Evolutionary conservation across 2,888 invertebrate genomes (phyloP), one percentile per base, ranked within the genome.

Genomic region (Acanthacorydalis orientalis): DNA sequence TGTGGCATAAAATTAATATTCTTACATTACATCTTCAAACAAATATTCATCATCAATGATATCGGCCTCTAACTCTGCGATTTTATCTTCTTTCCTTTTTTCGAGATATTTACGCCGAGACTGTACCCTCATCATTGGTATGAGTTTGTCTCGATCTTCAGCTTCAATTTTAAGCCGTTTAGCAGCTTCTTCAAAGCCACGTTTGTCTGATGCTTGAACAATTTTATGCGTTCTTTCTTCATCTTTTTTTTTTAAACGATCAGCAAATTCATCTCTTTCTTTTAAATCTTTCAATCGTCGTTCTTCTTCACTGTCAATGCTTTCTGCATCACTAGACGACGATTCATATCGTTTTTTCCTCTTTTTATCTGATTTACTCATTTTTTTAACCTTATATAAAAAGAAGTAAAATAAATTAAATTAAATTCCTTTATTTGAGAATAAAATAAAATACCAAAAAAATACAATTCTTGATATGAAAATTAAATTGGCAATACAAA

Each of bases 31-130:
- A 52, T 89, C 88, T 47, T 86, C 83, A 65, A 96, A 98, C 1
- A 96, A 73, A 61, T 88, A 91, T 65, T 96, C 93, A 69, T 98
- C 98, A 65, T 99, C 98, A 43, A 80, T 70, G 49, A 99, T 88
- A 60, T 95, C 93, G 7, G 84, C 88, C 67, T 96, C 96, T 45
- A 99, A 68, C 63, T 98, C 96, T 9, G 85, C 79, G 34, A 97
- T 78, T 69, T 98, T 98, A 60, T 98, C 97, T 49, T 86, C 90
- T 65, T 95, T 93, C 42, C 98, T 75, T 64, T 97, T 98, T 60
- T 88, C 87, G 55, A 99, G 73, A 64, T 99, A 98, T 59, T 90
- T 86, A 43, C 95, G 72, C 31, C 98, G 76, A 0, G 97, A 96
- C 60, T 93, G 86, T 14, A 92, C 73, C 34, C 98, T 74, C 23